These are phyloP conservation scores for Ectemnius cavifrons DNA, from an alignment of 2,888 invertebrate genomes.

Conservation along the genomic window DNA sequence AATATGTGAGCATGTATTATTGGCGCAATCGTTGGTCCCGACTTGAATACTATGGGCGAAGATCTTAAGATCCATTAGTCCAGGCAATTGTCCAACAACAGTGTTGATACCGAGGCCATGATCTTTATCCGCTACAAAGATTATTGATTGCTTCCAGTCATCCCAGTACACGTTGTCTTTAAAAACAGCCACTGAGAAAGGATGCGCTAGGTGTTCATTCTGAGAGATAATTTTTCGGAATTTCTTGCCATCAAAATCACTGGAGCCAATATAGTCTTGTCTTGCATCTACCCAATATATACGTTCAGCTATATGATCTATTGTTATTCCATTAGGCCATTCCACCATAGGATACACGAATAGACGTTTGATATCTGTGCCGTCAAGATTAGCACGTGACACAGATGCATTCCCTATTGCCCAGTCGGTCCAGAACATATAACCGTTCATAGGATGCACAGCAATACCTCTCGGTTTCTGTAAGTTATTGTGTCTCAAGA, in stretches of 20 bases:
- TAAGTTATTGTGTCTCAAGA: conserved; percentile 84
- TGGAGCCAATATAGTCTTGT: conserved; percentile 88
- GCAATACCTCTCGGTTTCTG: conserved; percentile 90
- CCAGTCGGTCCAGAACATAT: conserved; percentile 94
- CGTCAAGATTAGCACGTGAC: conserved; percentile 89
- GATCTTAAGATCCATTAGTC: conserved; percentile 91
- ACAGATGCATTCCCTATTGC: conserved; percentile 87
- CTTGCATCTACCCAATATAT: conserved; percentile 94
- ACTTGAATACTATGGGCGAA: conserved; percentile 87
- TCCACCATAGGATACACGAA: conserved; percentile 84
- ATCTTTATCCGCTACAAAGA: conserved; percentile 90
- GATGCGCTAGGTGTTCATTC: conserved; percentile 86
- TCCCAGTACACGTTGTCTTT: conserved; percentile 94
- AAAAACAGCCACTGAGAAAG: conserved; percentile 91
- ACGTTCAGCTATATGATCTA: conserved; percentile 89
- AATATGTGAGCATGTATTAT: conserved; percentile 84
- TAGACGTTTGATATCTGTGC: conserved; percentile 83
- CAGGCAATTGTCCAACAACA: conserved; percentile 82
- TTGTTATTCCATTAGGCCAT: conserved; percentile 92
- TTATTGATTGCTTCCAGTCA: conserved; percentile 90
- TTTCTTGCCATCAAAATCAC: conserved; percentile 84
- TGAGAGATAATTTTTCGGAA: conserved; percentile 84
- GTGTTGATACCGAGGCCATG: conserved; percentile 82
- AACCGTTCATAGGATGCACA: conserved; percentile 89
- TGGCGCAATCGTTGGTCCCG: conserved; percentile 86